Evolutionary conservation across 2,888 invertebrate species (phyloP).

Genomic region (Ophioninae sp.): DNA sequence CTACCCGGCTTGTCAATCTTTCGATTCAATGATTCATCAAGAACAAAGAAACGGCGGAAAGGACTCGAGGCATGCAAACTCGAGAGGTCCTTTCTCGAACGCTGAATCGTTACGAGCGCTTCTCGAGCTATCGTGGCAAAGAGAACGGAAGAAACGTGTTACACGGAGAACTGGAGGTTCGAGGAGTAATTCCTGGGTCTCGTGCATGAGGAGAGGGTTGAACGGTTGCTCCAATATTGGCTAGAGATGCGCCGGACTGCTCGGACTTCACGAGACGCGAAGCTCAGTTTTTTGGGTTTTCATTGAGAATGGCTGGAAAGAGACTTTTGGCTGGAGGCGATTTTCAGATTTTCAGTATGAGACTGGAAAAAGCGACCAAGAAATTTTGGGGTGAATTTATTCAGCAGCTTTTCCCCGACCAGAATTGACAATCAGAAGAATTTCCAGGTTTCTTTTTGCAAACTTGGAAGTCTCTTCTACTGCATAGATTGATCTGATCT

Average conservation of each 20-base stretch:
- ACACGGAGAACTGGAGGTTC: slow-evolving; percentile 53
- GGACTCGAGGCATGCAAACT: slow-evolving; percentile 58
- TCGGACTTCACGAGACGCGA: background rate
- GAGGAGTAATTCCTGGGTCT: slow-evolving; percentile 62
- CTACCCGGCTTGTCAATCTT: background rate
- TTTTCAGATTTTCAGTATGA: no score
- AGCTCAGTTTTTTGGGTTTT: no score
- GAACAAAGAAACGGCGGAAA: slow-evolving; percentile 3
- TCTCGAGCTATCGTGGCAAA: slow-evolving; percentile 65
- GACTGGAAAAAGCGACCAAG: no score
- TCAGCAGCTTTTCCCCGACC: no score
- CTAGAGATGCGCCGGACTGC: background rate
- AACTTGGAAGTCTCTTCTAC: no score
- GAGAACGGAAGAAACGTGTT: slow-evolving; percentile 58
- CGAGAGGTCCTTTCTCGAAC: slow-evolving; percentile 53
- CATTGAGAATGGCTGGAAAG: no score
- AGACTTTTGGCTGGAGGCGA: no score
- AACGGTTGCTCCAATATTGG: slow-evolving; percentile 19
- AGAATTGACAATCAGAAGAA: no score
- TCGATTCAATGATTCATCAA: background rate
- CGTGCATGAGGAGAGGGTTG: slow-evolving; percentile 71
- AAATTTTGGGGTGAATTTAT: no score
- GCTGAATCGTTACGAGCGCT: slow-evolving; percentile 27
- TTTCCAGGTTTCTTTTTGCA: no score
- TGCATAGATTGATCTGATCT: no score